Percentiles rank a stretch among this genome's conserved stretches.
Conservation (phyloP, 1,140 invertebrate species). For the Euwallacea fornicatus region DNA sequence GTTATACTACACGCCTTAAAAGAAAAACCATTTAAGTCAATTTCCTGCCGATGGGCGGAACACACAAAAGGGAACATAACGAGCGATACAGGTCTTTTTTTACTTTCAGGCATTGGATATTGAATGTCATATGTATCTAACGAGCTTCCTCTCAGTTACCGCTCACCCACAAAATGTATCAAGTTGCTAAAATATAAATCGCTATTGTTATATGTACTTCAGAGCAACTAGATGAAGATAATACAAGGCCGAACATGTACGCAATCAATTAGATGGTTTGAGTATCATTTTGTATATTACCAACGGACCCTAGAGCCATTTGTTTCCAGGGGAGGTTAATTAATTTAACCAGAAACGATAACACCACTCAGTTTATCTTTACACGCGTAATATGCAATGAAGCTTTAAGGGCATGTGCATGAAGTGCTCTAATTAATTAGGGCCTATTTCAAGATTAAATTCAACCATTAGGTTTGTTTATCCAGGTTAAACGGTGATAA, state of each 20-base stretch:
- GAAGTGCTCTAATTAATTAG: conserved; percentile 8
- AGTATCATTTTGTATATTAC: conserved; percentile 20
- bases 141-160: too few species aligned
- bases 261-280: conserved; percentile 16
- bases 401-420: conserved; percentile 8
- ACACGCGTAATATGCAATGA: conserved; percentile 5
- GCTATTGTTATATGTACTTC: too few species aligned
- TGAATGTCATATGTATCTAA: too few species aligned
- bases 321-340: conserved; percentile 19
- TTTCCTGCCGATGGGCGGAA: conserved; percentile 10
- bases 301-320: neutral
- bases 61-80: conserved; percentile 16
- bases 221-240: too few species aligned
- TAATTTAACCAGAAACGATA: conserved; percentile 24
- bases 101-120: conserved; percentile 16
- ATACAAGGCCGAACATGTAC: neutral
- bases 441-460: neutral
- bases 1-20: too few species aligned
- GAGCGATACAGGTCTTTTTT: conserved; percentile 4
- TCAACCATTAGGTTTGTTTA: neutral
- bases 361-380: conserved; percentile 18
- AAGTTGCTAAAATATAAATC: too few species aligned
- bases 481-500: neutral
- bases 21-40: conserved; percentile 18
- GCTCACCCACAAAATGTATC: too few species aligned